Evolutionary conservation across 2,888 invertebrate species (phyloP).

Genomic region (Torymus tubicola): DNA sequence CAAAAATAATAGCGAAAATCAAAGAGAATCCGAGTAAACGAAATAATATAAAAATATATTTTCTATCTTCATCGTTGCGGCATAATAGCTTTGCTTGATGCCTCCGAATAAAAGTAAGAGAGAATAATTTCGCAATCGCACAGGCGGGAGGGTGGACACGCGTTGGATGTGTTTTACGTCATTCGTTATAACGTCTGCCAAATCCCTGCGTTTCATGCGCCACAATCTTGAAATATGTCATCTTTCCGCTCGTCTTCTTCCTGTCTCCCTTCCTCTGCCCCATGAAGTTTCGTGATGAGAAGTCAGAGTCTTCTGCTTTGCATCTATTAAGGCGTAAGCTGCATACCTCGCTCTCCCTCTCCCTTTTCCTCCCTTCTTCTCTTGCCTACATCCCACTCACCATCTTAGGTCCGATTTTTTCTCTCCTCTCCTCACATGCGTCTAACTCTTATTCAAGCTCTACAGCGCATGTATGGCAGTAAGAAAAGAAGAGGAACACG

Average conservation of each 20-base stretch:
- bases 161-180: conserved; percentile 14
- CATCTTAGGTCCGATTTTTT: conserved; percentile 8
- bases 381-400: not conserved
- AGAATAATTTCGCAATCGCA: conserved; percentile 30
- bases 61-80: not conserved
- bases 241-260: conserved; percentile 9
- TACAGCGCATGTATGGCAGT: conserved; percentile 11
- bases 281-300: conserved; percentile 49
- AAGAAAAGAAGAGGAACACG: not conserved
- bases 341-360: not conserved
- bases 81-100: not conserved
- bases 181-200: conserved; percentile 38
- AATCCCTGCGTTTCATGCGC: conserved; percentile 13
- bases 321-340: conserved; percentile 41
- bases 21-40: not conserved
- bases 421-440: conserved; percentile 7
- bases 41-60: conserved; percentile 26
- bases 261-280: conserved; percentile 7
- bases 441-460: conserved; percentile 44
- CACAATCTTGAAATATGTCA: conserved; percentile 45
- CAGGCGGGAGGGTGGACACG: too few relatives aligned
- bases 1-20: conserved; percentile 2
- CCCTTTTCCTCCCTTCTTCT: too few relatives aligned
- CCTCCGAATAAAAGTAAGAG: not conserved
- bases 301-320: conserved; percentile 44